Base-by-base conservation (phyloP, 1,140 invertebrate genomes). In the Drosophila serrata region DNA sequence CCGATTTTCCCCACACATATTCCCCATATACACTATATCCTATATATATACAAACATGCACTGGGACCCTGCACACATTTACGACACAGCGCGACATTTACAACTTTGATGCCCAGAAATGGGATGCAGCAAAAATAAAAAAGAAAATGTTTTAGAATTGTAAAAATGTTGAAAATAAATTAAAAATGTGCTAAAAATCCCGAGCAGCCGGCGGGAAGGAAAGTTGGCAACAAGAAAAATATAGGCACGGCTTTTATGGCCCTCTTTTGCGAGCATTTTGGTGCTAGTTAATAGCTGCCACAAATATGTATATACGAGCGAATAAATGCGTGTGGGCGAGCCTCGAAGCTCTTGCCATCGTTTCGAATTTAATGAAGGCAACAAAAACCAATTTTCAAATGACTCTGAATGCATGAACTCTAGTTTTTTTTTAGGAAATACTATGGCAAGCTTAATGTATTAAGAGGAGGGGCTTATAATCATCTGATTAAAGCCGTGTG, bases 121-220 rank as follows among this genome's bases (percentile, higher is more conserved):
- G 64, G 81, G 79, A 57, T 64, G 59, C 76, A 61, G n/a, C n/a
- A 24, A 24, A 24, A 24, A 24, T 4, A 24, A 24, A 24, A 24
- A 24, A 24, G 62, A 79, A 75, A 67, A 67, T 79, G 55, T 75
- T 81, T 88, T 61, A 53, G 64, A 81, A 88, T 88, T 88, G 84
- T 88, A 80, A 90, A 80, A 88, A 84, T 90, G 85, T 90, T 80
- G 80, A 77, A 90, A 90, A 88, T 90, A 88, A 88, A 88, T 88
- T 88, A 88, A 88, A 81, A 90, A 88, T 87, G 79, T 69, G 79
- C 76, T 87, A 77, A 82, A 87, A 87, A 73, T 82, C 57, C 42
- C 75, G 58, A 87, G 61, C 75, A 79, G 37, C 17, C 57, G n/a
- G 40, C 57, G 9, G 46, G 37, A 19, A 27, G 59, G 46, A 40